These are phyloP conservation scores for Ricordea florida DNA, from an alignment of 92 coral and sea anemone species.

Conservation along the genomic window DNA sequence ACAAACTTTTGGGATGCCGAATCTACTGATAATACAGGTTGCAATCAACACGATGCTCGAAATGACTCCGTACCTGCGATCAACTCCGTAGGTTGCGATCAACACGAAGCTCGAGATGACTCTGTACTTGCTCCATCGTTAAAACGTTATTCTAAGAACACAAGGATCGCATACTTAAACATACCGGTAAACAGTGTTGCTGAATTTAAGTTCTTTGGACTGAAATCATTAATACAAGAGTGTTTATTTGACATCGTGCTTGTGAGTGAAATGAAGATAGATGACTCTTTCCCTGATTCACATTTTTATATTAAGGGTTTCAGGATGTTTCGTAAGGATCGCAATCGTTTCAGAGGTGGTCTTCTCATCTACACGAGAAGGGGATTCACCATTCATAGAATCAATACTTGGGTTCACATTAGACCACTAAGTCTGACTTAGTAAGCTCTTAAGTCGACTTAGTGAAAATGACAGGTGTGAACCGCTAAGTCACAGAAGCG, in stretches of 20 bases:
- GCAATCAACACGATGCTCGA: no score
- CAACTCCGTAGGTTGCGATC: no score
- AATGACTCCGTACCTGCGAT: no score
- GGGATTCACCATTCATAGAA: slow-evolving; percentile 2
- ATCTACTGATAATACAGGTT: no score
- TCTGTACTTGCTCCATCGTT: neutral
- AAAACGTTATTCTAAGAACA: neutral
- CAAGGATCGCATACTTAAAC: slow-evolving; percentile 1
- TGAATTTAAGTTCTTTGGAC: slow-evolving; percentile 2
- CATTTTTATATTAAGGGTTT: slow-evolving; percentile 26
- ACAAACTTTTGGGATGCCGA: no score
- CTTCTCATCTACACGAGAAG: slow-evolving; percentile 25
- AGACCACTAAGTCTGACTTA: no score
- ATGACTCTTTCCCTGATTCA: slow-evolving; percentile 12
- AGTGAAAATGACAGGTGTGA: no score
- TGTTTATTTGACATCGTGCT: no score
- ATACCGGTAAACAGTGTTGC: slow-evolving; percentile 20
- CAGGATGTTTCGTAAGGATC: slow-evolving; percentile 19
- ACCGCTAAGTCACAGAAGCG: no score
- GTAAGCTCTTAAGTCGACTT: no score
- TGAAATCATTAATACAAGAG: slow-evolving; percentile 15
- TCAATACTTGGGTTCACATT: no score
- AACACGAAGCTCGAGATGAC: no score
- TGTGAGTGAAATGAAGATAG: slow-evolving; percentile 25
- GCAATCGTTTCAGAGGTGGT: slow-evolving; percentile 17